Evolutionary conservation across 1,140 invertebrate species (phyloP).

Genomic region (Papilio xuthus): DNA sequence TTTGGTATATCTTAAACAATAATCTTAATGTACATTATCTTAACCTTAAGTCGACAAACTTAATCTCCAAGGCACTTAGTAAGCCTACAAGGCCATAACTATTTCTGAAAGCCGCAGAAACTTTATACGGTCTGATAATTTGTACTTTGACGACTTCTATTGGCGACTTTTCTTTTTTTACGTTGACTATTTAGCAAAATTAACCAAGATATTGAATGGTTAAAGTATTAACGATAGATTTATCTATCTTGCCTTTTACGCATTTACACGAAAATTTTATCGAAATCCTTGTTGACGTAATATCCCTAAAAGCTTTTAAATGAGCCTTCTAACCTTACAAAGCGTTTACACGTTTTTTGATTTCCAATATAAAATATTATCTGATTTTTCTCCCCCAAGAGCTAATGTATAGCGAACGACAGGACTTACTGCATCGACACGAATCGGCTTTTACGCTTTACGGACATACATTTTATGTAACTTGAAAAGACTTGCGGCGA

Average conservation of each 20-base stretch:
- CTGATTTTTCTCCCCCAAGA: constrained; percentile 53
- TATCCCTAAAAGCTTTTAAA: constrained; percentile 20
- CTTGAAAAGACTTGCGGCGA: constrained; percentile 38
- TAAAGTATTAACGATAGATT: neutral
- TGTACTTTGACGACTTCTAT: neutral
- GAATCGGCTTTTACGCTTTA: constrained; percentile 66
- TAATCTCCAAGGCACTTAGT: constrained; percentile 6
- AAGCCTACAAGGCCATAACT: neutral
- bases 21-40: neutral
- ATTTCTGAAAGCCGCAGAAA: constrained; percentile 13
- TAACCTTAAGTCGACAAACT: neutral
- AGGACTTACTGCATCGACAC: constrained; percentile 50
- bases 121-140: neutral
- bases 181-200: neutral
- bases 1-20: neutral
- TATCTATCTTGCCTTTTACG: neutral
- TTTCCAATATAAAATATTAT: constrained; percentile 59
- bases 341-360: constrained; percentile 32
- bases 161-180: neutral
- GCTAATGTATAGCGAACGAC: constrained; percentile 56
- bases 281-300: constrained; percentile 14
- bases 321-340: constrained; percentile 38
- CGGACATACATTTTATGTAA: constrained; percentile 52
- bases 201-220: neutral
- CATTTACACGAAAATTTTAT: neutral